phyloP scores from a whole-genome alignment of 2,888 invertebrate species.

The Mythimna lalbum region DNA sequence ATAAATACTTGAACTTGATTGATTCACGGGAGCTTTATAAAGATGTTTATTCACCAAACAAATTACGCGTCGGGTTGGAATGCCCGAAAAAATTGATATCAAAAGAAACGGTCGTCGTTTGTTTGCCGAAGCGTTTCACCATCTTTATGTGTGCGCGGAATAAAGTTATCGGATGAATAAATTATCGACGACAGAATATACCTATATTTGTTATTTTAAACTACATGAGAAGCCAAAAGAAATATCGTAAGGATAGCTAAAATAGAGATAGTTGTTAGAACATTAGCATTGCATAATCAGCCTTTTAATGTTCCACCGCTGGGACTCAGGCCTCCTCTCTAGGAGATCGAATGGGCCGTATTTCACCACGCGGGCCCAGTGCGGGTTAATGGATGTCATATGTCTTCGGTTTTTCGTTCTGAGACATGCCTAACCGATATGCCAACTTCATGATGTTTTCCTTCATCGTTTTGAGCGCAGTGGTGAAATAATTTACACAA shows the following conservation, averaged over 20 bases:
- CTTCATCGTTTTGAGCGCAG: no score
- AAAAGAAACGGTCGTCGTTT: slow-evolving; percentile 5
- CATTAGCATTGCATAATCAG: no score
- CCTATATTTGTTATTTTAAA: not conserved
- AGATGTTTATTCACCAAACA: slow-evolving; percentile 8
- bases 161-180: slow-evolving; percentile 3
- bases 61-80: not conserved
- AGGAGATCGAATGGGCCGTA: no score
- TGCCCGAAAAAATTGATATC: not conserved
- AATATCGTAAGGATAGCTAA: not conserved
- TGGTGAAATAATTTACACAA: no score
- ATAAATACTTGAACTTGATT: slow-evolving; percentile 42
- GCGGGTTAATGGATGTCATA: no score
- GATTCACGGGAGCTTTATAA: slow-evolving; percentile 17
- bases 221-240: not conserved
- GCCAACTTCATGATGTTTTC: no score
- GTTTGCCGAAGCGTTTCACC: slow-evolving; percentile 20
- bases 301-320: no score
- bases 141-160: not conserved
- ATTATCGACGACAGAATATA: not conserved
- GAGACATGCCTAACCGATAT: no score
- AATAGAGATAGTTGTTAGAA: not conserved
- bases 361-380: no score
- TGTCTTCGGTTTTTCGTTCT: no score
- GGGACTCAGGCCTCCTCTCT: no score